Percentiles rank a stretch among this genome's conserved stretches.
Evolutionary conservation across 2,797 vertebrate genomes (phyloP).

Genomic region (Sibirionetta formosa): DNA sequence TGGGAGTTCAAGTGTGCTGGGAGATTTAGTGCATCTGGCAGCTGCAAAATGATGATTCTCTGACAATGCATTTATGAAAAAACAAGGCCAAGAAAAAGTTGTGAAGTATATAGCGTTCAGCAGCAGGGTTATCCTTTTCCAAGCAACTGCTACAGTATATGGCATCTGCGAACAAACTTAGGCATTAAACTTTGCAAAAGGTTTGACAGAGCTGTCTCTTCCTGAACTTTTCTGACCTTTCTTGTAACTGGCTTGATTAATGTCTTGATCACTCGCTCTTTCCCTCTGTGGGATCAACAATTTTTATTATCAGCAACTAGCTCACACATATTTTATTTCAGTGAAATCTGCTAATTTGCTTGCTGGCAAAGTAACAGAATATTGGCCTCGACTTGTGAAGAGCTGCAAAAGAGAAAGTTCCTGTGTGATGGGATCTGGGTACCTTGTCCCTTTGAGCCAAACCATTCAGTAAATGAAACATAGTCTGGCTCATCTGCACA

Average conservation of each 20-base stretch:
- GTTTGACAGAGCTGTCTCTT: background rate
- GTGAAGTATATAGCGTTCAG: constrained; percentile 8
- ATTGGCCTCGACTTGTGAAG: background rate
- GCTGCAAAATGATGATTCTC: constrained; percentile 41
- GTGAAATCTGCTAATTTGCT: background rate
- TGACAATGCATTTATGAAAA: constrained; percentile 42
- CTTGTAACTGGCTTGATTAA: background rate
- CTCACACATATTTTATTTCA: background rate
- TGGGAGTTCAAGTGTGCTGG: constrained; percentile 22
- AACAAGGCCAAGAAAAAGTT: constrained; percentile 23
- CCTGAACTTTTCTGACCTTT: background rate
- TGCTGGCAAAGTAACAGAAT: constrained; percentile 3
- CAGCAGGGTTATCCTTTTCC: background rate
- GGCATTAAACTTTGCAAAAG: background rate
- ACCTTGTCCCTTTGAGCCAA: background rate
- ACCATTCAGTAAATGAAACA: background rate
- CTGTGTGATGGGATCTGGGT: background rate
- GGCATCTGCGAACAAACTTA: background rate
- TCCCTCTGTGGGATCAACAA: background rate
- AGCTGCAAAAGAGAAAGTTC: background rate
- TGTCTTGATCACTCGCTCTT: background rate
- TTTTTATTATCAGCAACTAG: background rate
- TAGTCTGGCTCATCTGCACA: background rate
- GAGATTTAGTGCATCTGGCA: constrained; percentile 62
- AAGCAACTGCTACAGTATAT: background rate